phyloP scores from a whole-genome alignment of 2,797 vertebrate genomes.

The Peromyscus aztecus region DNA sequence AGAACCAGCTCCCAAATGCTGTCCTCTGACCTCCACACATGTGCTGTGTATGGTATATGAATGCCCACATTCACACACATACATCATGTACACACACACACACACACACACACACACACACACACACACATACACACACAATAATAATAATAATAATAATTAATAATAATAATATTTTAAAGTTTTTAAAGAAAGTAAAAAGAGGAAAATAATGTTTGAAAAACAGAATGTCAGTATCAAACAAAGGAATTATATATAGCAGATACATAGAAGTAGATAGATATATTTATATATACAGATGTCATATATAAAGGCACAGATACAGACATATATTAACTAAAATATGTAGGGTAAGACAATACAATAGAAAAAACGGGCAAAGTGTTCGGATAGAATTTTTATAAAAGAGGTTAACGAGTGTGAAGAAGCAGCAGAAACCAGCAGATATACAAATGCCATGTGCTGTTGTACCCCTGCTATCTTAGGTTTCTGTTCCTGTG shows the following conservation, averaged over 20 bases:
- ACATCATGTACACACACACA: neutral
- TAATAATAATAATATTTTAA: neutral
- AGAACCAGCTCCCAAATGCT: neutral
- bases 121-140: neutral
- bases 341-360: neutral
- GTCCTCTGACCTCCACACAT: too few species aligned
- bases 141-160: neutral
- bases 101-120: too few species aligned
- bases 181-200: neutral
- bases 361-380: neutral
- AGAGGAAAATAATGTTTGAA: conserved; percentile 1
- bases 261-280: neutral
- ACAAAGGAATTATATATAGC: neutral
- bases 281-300: neutral
- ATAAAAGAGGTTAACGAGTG: neutral
- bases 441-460: too few species aligned
- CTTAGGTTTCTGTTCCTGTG: neutral
- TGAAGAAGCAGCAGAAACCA: neutral
- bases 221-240: neutral
- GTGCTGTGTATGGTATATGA: neutral
- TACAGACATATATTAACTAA: neutral
- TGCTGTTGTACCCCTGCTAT: too few species aligned
- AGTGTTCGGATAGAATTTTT: neutral
- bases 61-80: neutral
- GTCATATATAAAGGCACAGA: neutral